These are phyloP conservation scores for Rosalia funebris DNA, from an alignment of 2,888 invertebrate species.

Conservation along the genomic window DNA sequence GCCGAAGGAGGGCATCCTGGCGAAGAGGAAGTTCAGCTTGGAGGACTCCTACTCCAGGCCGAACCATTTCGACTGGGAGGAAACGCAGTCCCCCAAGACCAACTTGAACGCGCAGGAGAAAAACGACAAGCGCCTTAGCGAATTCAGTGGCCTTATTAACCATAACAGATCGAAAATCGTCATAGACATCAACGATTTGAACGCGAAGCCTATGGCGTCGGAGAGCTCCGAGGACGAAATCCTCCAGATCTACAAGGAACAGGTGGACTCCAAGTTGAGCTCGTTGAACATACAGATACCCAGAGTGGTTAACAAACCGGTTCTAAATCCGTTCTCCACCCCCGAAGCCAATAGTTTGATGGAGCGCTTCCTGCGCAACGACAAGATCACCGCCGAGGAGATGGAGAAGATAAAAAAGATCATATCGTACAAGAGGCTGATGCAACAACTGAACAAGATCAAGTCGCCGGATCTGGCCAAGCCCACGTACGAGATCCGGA, in stretches of 20 bases:
- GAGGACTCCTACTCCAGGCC: conserved; percentile 31
- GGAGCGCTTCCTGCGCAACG: conserved; percentile 50
- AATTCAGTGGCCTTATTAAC: conserved; percentile 43
- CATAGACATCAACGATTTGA: conserved; percentile 48
- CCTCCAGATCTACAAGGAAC: conserved; percentile 53
- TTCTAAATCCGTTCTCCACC: conserved; percentile 26
- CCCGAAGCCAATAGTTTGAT: conserved; percentile 44
- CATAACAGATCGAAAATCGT: conserved; percentile 43
- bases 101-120: conserved; percentile 24
- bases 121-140: conserved; percentile 36
- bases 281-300: conserved; percentile 55
- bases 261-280: conserved; percentile 54
- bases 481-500: conserved; percentile 41
- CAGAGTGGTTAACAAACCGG: conserved; percentile 36
- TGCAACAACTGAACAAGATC: conserved; percentile 41
- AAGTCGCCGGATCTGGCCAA: conserved; percentile 26
- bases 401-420: conserved; percentile 53
- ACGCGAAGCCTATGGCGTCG: conserved; percentile 27
- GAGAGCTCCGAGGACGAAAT: conserved; percentile 42
- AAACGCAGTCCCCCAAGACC: conserved; percentile 47
- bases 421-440: conserved; percentile 51
- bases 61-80: conserved; percentile 50
- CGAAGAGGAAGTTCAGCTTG: conserved; percentile 32
- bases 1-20: conserved; percentile 21
- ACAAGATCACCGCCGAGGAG: conserved; percentile 49